These are phyloP conservation scores for Meganola albula DNA, from an alignment of 2,888 invertebrate species.

Conservation along the genomic window DNA sequence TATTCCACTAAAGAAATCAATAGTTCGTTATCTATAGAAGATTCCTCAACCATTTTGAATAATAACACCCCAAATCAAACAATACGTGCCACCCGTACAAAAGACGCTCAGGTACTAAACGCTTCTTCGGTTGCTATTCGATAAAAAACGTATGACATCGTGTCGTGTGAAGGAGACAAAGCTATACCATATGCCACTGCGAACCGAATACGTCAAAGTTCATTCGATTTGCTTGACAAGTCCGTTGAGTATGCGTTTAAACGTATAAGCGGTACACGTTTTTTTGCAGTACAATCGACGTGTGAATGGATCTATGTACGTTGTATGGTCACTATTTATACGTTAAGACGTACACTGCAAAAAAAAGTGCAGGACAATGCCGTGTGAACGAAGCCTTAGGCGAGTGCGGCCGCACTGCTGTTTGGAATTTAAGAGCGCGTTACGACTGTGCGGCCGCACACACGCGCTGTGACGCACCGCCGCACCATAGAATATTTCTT, in stretches of 20 bases:
- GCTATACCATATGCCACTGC: slow-evolving; percentile 15
- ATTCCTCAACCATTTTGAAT: slow-evolving; percentile 17
- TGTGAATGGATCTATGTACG: slow-evolving; percentile 22
- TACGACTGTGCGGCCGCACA: too few relatives aligned
- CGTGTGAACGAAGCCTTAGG: slow-evolving; percentile 15
- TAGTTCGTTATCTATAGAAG: slow-evolving; percentile 22
- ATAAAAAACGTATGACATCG: slow-evolving; percentile 14
- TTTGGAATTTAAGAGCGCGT: too few relatives aligned
- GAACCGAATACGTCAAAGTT: slow-evolving; percentile 23
- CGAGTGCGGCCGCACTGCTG: too few relatives aligned
- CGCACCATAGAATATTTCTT: too few relatives aligned
- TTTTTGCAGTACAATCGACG: slow-evolving; percentile 19
- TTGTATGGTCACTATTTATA: slow-evolving; percentile 23
- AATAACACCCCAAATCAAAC: slow-evolving; percentile 11
- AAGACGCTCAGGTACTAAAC: slow-evolving; percentile 14
- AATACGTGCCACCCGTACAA: slow-evolving; percentile 19
- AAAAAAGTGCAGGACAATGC: slow-evolving; percentile 17
- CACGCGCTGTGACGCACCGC: too few relatives aligned
- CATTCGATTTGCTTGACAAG: slow-evolving; percentile 29
- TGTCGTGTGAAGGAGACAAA: slow-evolving; percentile 18
- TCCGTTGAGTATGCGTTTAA: slow-evolving; percentile 12
- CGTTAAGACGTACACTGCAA: slow-evolving; percentile 23
- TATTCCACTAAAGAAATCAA: slow-evolving; percentile 24
- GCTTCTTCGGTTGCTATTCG: slow-evolving; percentile 17
- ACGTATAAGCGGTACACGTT: slow-evolving; percentile 10